A percentile compares a stretch with the other conserved stretches of the same genome.
Conservation (phyloP, 2,113 vertebrate genomes). For the Talpa occidentalis region DNA sequence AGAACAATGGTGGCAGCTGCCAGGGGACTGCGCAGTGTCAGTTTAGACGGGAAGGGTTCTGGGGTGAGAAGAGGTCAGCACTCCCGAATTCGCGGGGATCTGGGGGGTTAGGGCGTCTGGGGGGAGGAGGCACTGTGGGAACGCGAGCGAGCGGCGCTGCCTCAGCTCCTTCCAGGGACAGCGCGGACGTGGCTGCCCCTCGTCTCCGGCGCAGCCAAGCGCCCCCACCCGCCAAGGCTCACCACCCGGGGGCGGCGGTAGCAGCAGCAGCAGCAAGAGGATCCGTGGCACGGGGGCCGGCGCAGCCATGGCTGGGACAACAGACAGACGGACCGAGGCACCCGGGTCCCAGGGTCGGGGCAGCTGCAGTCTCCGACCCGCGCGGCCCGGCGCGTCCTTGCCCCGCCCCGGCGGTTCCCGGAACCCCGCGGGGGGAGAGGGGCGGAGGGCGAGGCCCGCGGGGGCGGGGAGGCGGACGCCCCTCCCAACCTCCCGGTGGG, state of each 20-base stretch:
- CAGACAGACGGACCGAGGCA: background rate
- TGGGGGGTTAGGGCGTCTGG: too few relatives aligned
- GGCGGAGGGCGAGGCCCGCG: background rate
- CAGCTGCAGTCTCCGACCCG: background rate
- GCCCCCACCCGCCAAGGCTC: constrained; percentile 39
- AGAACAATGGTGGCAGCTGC: constrained; percentile 20
- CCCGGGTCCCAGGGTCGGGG: background rate
- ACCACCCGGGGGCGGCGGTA: constrained; percentile 63
- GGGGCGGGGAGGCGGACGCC: background rate
- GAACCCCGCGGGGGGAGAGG: constrained; percentile 47
- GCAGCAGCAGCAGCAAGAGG: constrained; percentile 47
- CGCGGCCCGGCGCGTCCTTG: background rate
- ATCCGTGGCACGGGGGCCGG: background rate
- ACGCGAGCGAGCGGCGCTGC: background rate
- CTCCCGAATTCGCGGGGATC: background rate
- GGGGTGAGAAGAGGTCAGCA: background rate
- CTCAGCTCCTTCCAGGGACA: background rate
- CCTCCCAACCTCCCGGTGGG: background rate
- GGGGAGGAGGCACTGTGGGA: background rate
- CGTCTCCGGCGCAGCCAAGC: background rate
- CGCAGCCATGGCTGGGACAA: constrained; percentile 28
- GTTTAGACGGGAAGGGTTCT: background rate
- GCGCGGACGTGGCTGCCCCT: background rate
- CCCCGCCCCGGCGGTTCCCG: constrained; percentile 72
- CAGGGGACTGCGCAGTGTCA: background rate